Conservation (phyloP, 2,113 vertebrate species). For the Dendropsophus ebraccatus region DNA sequence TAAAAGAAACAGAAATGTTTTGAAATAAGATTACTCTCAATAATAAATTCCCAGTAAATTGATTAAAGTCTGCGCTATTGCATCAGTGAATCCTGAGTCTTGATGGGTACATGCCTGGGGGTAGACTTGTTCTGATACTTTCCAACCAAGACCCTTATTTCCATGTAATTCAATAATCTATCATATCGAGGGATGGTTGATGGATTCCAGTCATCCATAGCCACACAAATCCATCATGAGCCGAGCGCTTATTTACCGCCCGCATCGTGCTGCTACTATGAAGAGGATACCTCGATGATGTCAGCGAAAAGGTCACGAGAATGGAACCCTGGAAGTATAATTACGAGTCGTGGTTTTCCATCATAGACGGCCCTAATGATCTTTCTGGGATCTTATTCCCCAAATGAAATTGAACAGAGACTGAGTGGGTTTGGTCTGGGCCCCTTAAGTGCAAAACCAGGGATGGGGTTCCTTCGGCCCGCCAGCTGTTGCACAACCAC, state of each 20-base stretch:
- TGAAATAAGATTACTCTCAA: neutral
- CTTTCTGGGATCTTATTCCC: too few relatives aligned
- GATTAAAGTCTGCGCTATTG: slow-evolving; percentile 22
- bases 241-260: neutral
- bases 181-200: neutral
- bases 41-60: slow-evolving; percentile 31
- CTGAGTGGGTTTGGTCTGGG: too few relatives aligned
- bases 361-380: too few relatives aligned
- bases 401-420: too few relatives aligned
- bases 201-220: neutral
- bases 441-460: too few relatives aligned
- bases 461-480: too few relatives aligned
- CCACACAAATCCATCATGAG: neutral
- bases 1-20: neutral
- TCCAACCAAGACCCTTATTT: neutral
- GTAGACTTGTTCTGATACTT: neutral
- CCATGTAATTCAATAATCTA: neutral
- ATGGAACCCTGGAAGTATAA: neutral
- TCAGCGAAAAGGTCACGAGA: neutral
- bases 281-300: neutral
- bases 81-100: slow-evolving; percentile 8
- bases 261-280: neutral
- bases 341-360: neutral
- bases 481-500: too few relatives aligned
- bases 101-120: slow-evolving; percentile 29